Evolutionary conservation across 37 sponge, comb jelly and placozoan genomes (phyloP).

Genomic region (Diacarnus erythraeanus): DNA sequence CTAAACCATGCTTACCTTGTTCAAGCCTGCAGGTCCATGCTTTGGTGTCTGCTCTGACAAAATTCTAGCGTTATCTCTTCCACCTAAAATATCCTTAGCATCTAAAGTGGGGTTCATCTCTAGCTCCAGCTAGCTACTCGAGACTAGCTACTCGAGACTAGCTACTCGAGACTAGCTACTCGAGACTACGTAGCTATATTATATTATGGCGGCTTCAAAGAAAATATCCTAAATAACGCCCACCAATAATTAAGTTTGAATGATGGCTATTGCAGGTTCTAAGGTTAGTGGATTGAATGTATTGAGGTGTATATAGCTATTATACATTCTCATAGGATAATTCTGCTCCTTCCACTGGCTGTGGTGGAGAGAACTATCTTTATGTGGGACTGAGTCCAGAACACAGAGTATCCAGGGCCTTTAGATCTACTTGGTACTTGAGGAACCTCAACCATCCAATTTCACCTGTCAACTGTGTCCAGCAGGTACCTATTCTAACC

Average conservation of each 20-base stretch:
- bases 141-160: too few species aligned
- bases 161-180: too few species aligned
- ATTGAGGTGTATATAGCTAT: not conserved
- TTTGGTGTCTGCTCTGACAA: not conserved
- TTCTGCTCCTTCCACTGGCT: not conserved
- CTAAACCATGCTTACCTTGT: not conserved
- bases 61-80: not conserved
- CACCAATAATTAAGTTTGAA: too few species aligned
- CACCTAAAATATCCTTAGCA: not conserved
- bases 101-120: not conserved
- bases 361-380: not conserved
- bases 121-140: too few species aligned
- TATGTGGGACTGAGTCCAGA: constrained; percentile 52
- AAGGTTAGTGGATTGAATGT: not conserved
- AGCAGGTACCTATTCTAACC: not conserved
- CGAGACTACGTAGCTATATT: too few species aligned
- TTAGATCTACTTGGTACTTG: constrained; percentile 59
- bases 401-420: constrained; percentile 70
- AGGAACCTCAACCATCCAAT: constrained; percentile 23
- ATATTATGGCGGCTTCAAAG: too few species aligned
- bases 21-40: not conserved
- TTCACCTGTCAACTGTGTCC: not conserved
- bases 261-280: not conserved
- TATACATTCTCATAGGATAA: not conserved
- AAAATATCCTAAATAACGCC: too few species aligned